Evolutionary conservation across 2,888 invertebrate species (phyloP).

Genomic region (Tridacna crocea): DNA sequence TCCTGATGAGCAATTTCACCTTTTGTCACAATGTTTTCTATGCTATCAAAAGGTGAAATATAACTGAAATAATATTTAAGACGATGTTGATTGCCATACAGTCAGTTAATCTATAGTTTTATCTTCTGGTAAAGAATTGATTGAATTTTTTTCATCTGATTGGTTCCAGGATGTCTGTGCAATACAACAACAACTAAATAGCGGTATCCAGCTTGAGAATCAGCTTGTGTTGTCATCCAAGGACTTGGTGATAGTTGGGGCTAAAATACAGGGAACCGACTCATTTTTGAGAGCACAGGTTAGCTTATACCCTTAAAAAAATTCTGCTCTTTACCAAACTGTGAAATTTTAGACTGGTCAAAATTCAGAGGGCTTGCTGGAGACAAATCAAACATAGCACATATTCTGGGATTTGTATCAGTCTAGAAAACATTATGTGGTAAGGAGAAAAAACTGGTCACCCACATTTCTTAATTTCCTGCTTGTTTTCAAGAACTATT

Average conservation of each 20-base stretch:
- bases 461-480: background rate
- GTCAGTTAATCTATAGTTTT: no score
- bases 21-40: no score
- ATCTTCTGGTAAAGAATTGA: no score
- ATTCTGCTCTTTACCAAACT: background rate
- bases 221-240: slow-evolving; percentile 29
- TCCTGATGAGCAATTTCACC: no score
- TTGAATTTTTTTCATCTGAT: background rate
- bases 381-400: background rate
- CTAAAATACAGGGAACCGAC: slow-evolving; percentile 39
- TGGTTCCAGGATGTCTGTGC: slow-evolving; percentile 42
- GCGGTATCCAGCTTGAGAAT: slow-evolving; percentile 11
- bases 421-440: background rate
- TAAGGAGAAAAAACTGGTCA: background rate
- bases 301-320: background rate
- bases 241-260: slow-evolving; percentile 53
- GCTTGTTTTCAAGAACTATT: background rate
- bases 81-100: no score
- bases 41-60: no score
- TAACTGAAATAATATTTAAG: no score
- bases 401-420: background rate
- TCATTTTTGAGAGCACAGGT: slow-evolving; percentile 62
- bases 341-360: background rate
- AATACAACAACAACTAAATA: slow-evolving; percentile 55
- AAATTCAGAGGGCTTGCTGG: background rate